Conservation (phyloP, 2,113 vertebrate species). For the Pampusana beccarii region DNA sequence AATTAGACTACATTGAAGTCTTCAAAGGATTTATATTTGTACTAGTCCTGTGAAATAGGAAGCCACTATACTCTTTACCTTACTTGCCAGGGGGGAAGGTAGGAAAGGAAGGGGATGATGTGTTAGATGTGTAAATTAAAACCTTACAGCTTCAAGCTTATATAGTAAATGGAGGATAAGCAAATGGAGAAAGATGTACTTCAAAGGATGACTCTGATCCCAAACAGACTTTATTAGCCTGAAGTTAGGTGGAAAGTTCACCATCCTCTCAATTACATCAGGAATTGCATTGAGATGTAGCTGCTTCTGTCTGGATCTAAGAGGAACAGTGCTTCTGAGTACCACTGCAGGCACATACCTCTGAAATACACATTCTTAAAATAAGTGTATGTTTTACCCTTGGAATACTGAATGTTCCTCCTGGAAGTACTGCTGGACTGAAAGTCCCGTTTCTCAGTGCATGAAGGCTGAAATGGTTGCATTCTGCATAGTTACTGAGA, state of each 20-base stretch:
- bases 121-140: neutral
- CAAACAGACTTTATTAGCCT: neutral
- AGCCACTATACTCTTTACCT: neutral
- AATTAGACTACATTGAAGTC: neutral
- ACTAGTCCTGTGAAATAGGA: neutral
- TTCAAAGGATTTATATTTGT: neutral
- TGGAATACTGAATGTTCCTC: neutral
- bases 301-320: neutral
- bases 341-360: neutral
- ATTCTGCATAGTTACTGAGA: neutral
- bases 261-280: neutral
- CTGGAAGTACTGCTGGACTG: neutral
- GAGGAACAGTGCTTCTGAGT: neutral
- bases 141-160: neutral
- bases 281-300: neutral
- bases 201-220: neutral
- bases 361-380: neutral
- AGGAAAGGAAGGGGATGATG: neutral
- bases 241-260: neutral
- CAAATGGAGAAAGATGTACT: neutral
- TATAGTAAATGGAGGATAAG: neutral
- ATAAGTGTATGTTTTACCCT: neutral
- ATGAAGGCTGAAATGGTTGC: neutral
- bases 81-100: neutral
- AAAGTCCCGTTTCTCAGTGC: neutral